Evolutionary conservation across 2,888 invertebrate genomes (phyloP).

Genomic region (Agonopterix heracliana): DNA sequence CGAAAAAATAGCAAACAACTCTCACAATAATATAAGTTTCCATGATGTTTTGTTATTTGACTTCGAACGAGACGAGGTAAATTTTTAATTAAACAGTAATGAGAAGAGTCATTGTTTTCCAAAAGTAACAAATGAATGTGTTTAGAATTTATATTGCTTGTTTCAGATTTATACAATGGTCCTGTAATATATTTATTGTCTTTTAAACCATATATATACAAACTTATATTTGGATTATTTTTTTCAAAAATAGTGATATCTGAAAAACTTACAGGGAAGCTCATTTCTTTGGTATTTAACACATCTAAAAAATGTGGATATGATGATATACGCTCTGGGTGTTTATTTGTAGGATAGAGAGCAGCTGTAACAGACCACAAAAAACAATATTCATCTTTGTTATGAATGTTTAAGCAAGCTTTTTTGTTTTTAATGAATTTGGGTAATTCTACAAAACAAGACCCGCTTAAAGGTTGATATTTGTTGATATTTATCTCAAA

Average conservation of each 20-base stretch:
- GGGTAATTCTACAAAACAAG: not conserved
- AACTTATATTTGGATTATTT: constrained; percentile 1
- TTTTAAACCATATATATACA: constrained; percentile 2
- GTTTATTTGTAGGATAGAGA: not conserved
- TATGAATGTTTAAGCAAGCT: no score
- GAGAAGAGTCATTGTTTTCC: constrained; percentile 1
- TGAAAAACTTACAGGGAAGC: not conserved
- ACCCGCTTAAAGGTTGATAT: not conserved
- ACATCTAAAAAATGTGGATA: constrained; percentile 1
- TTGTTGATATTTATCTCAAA: constrained; percentile 1
- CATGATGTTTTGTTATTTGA: constrained; percentile 5
- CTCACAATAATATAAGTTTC: not conserved
- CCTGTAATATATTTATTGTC: not conserved
- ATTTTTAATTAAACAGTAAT: constrained; percentile 2
- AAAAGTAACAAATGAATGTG: constrained; percentile 1
- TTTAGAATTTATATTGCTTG: not conserved
- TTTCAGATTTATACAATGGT: constrained; percentile 1
- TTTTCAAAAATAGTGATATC: constrained; percentile 1
- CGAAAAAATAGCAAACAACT: not conserved
- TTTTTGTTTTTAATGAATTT: not conserved
- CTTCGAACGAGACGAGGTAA: not conserved
- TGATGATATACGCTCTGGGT: not conserved
- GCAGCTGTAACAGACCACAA: constrained; percentile 1
- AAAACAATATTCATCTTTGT: constrained; percentile 2
- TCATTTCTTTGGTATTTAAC: not conserved